Base-by-base conservation (phyloP, 2,113 vertebrate species). In the Mormyrus iriodes region DNA sequence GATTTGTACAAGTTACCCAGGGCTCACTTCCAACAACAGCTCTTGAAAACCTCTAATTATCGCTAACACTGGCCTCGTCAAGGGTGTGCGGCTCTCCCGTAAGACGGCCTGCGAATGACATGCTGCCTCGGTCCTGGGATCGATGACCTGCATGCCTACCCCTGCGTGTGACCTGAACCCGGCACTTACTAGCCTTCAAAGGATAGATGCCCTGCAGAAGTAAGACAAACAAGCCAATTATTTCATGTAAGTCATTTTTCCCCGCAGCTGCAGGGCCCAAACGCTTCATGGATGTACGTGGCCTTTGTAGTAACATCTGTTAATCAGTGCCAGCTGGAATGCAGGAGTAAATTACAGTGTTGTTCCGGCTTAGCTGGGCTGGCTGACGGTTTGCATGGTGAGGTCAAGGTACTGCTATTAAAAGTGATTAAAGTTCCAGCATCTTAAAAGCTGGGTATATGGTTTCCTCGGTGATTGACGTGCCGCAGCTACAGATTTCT, bases 261-360 rank as follows among this genome's bases (percentile, higher is more conserved):
- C 51, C 5, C 49, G 55, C 49, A 53, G 48, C 49, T 53, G 48
- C 13, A 53, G 42, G 24, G 51, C 51, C 51, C 48, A 27, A 48
- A 85, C 24, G 46, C 44, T 79, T 3, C 17, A n/a, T 48, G 83
- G 46, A 85, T 24, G 24, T 55, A n/a, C 55, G 17, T 44, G 55
- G 61, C 91, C 94, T 95, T 95, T 95, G 93, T 93, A 94, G 92
- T 92, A 91, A 91, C 94, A 95, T 95, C 94, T 96, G 95, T 90
- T 88, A 90, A 90, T 91, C 42, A 93, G 46, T 48, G 92, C 92
- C 94, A 95, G 94, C 93, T 94, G 92, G 91, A 92, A 91, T 89
- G 90, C 91, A 88, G 89, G 90, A 93, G 92, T 92, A 92, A 94
- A 94, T 95, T 93, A 92, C 93, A 94, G 92, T 93, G 91, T 90